Conservation (phyloP, 2,888 invertebrate species). For the Phyllotreta cruciferae region DNA sequence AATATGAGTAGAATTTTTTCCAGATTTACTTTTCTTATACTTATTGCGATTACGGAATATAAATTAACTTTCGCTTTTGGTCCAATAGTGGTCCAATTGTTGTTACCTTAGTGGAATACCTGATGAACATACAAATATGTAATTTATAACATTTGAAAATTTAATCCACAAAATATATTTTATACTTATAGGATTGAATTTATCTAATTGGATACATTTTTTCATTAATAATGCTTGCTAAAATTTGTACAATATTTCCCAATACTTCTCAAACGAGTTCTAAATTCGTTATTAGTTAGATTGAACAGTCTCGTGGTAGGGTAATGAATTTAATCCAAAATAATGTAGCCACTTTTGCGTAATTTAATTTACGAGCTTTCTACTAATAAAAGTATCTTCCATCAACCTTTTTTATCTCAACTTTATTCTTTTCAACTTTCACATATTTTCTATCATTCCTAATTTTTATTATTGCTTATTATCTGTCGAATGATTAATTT, state of each 20-base stretch:
- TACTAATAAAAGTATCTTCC: slow-evolving; percentile 24
- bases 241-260: too few relatives aligned
- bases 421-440: slow-evolving; percentile 21
- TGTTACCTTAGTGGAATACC: neutral
- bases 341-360: slow-evolving; percentile 20
- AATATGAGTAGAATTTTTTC: neutral
- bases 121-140: slow-evolving; percentile 7
- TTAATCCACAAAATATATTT: neutral
- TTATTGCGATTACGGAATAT: slow-evolving; percentile 3
- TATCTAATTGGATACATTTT: too few relatives aligned
- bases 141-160: neutral
- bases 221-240: too few relatives aligned
- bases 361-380: slow-evolving; percentile 27
- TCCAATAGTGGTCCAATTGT: neutral
- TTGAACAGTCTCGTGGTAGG: neutral
- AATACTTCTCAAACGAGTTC: too few relatives aligned
- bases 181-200: too few relatives aligned
- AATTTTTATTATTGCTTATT: too few relatives aligned
- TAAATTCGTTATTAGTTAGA: too few relatives aligned
- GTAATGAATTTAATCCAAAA: slow-evolving; percentile 23
- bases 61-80: slow-evolving; percentile 11
- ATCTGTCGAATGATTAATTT: too few relatives aligned
- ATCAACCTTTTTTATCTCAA: neutral
- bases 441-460: slow-evolving; percentile 1
- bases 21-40: slow-evolving; percentile 1